Evolutionary conservation across 2,797 vertebrate genomes (phyloP).

Genomic region (Acipenser ruthenus): DNA sequence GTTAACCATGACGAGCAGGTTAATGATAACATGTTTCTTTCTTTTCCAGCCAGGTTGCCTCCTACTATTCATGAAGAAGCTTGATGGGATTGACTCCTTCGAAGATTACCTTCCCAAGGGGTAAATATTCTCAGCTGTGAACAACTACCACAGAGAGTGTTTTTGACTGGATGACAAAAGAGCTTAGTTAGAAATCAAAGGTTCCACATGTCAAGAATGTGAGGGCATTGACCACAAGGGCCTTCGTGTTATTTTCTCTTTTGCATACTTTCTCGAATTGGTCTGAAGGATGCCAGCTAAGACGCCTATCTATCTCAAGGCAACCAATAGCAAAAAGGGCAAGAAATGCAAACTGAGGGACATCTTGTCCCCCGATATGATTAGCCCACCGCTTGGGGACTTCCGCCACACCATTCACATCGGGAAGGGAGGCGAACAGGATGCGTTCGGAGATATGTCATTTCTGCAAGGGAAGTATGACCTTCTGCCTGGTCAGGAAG

Average conservation of each 20-base stretch:
- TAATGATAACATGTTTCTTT: constrained; percentile 32
- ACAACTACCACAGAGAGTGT: background rate
- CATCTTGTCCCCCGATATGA: constrained; percentile 95
- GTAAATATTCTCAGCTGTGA: background rate
- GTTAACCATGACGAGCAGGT: constrained; percentile 23
- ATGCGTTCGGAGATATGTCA: constrained; percentile 94
- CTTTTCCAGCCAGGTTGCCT: constrained; percentile 41
- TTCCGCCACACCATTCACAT: constrained; percentile 98
- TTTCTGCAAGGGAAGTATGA: constrained; percentile 96
- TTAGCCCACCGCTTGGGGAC: constrained; percentile 93
- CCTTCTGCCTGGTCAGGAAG: constrained; percentile 78
- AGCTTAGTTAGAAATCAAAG: background rate
- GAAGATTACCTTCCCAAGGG: background rate
- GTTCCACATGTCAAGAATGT: background rate
- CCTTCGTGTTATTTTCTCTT: background rate
- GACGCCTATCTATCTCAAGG: constrained; percentile 94
- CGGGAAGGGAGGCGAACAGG: constrained; percentile 85
- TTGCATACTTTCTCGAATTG: no score
- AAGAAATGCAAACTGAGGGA: constrained; percentile 93
- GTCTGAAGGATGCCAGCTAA: constrained; percentile 85
- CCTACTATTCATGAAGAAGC: background rate
- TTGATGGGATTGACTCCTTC: background rate
- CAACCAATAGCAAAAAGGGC: constrained; percentile 83
- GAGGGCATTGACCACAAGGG: background rate
- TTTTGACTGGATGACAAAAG: background rate